These are phyloP conservation scores for Zosterops pallidus DNA, from an alignment of 2,113 vertebrate genomes.

Conservation along the genomic window DNA sequence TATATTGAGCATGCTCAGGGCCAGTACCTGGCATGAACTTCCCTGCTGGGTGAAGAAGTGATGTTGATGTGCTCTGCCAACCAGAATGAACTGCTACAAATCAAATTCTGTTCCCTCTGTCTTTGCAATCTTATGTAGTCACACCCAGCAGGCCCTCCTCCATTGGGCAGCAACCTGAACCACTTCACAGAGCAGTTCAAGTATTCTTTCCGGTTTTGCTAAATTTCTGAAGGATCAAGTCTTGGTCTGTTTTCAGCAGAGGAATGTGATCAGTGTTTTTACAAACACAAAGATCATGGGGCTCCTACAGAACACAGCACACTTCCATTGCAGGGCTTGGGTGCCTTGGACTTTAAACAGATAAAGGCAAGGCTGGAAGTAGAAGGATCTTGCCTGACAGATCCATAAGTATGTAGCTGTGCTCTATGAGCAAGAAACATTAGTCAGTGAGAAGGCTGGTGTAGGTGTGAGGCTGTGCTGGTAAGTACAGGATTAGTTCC, in stretches of 20 bases:
- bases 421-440: background rate
- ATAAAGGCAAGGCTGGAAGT: background rate
- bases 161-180: background rate
- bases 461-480: background rate
- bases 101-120: background rate
- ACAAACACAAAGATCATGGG: background rate
- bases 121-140: background rate
- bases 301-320: background rate
- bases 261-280: background rate
- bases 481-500: background rate
- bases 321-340: accelerated
- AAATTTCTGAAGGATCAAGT: background rate
- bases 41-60: background rate
- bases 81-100: background rate
- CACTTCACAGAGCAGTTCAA: background rate
- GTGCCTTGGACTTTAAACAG: background rate
- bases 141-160: background rate
- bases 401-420: background rate
- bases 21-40: background rate
- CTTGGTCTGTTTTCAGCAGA: background rate
- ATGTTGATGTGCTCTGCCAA: background rate
- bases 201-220: background rate
- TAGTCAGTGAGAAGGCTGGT: background rate
- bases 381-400: background rate
- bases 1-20: background rate